phyloP scores from a whole-genome alignment of 2,113 vertebrate genomes.

The Isurus oxyrinchus region DNA sequence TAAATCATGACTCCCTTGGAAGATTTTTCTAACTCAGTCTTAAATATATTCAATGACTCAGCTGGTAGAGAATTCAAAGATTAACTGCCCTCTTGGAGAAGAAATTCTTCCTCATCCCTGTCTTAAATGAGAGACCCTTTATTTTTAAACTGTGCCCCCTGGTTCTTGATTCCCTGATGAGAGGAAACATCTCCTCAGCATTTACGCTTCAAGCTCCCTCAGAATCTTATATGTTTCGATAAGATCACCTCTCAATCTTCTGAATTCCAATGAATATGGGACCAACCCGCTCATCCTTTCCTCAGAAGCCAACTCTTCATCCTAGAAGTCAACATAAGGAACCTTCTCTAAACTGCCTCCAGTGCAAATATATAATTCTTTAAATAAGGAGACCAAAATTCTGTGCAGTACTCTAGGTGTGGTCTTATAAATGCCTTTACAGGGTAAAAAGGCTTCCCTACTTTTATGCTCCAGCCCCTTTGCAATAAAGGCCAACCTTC shows the following conservation, averaged over 20 bases:
- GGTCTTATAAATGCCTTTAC: background rate
- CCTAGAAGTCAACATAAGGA: background rate
- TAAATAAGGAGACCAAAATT: background rate
- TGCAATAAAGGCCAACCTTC: background rate
- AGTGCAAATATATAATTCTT: no score
- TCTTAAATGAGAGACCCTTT: background rate
- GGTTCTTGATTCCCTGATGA: background rate
- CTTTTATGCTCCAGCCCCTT: background rate
- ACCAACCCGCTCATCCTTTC: no score
- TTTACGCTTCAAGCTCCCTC: background rate
- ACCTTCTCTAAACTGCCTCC: background rate
- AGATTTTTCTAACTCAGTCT: background rate
- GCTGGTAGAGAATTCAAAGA: background rate
- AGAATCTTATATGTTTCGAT: background rate
- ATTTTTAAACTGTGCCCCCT: background rate
- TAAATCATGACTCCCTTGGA: background rate
- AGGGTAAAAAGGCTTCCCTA: background rate
- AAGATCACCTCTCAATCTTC: background rate
- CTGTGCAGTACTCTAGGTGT: background rate
- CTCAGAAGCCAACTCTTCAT: background rate
- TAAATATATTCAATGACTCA: background rate
- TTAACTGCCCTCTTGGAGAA: background rate
- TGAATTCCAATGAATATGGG: background rate
- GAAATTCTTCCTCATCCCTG: background rate
- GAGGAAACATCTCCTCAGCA: background rate